A percentile compares a stretch with the other conserved stretches of the same genome.
Evolutionary conservation across 2,113 vertebrate species (phyloP).

Genomic region (pig (Sus scrofa)): T2T-Sscrofa CM000825.6:79339001-79339500

Average conservation of each 20-base stretch:
- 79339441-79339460: background rate
- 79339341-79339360: background rate
- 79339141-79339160: no score
- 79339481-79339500: background rate
- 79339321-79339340: rapidly evolving
- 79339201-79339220: background rate
- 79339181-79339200: background rate
- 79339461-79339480: background rate
- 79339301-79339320: background rate
- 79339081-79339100: rapidly evolving
- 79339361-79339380: rapidly evolving
- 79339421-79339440: background rate
- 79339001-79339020: background rate
- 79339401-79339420: background rate
- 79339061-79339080: background rate
- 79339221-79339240: background rate
- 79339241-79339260: background rate
- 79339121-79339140: background rate
- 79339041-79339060: background rate
- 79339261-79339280: background rate
- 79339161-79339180: background rate
- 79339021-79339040: no score
- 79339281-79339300: background rate
- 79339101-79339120: no score
- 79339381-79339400: background rate